These are phyloP conservation scores for Phallusia fumigata DNA, from an alignment of 23 tunicate species.

Conservation along the genomic window DNA sequence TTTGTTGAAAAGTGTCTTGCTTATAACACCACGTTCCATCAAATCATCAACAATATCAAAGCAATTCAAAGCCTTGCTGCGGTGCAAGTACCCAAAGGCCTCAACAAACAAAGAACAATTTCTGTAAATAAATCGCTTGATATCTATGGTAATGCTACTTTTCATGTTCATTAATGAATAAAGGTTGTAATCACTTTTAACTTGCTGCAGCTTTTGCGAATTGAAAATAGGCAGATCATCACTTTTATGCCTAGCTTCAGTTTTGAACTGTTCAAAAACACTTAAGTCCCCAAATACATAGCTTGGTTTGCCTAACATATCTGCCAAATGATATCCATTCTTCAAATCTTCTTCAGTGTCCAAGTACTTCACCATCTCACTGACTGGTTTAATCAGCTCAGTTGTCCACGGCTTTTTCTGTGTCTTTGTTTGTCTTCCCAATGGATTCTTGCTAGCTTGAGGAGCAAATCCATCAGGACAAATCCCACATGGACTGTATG, in stretches of 20 bases:
- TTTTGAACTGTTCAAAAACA: neutral
- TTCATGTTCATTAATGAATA: too few species aligned
- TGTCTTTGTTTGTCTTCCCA: slow-evolving; percentile 44
- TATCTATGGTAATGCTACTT: neutral
- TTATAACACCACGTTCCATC: neutral
- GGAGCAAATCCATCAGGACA: slow-evolving; percentile 59
- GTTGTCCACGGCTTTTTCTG: neutral
- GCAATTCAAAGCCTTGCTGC: neutral
- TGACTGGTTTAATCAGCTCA: slow-evolving; percentile 39
- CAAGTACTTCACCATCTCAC: slow-evolving; percentile 27
- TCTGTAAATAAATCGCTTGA: slow-evolving; percentile 13
- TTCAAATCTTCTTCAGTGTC: slow-evolving; percentile 15
- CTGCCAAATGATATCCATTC: slow-evolving; percentile 37
- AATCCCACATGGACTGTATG: slow-evolving; percentile 36
- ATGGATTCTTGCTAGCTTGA: slow-evolving; percentile 45
- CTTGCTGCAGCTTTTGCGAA: too few species aligned
- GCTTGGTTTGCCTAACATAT: slow-evolving; percentile 28
- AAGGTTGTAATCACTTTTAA: too few species aligned
- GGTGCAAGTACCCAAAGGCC: neutral
- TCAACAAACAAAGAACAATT: neutral
- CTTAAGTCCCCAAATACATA: slow-evolving; percentile 31
- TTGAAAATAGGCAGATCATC: too few species aligned
- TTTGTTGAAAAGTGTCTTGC: neutral
- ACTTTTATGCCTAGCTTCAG: too few species aligned
- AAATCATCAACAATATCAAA: neutral